Base-by-base conservation (phyloP, 2,113 vertebrate genomes). In the Porphyrio hochstetteri region DNA sequence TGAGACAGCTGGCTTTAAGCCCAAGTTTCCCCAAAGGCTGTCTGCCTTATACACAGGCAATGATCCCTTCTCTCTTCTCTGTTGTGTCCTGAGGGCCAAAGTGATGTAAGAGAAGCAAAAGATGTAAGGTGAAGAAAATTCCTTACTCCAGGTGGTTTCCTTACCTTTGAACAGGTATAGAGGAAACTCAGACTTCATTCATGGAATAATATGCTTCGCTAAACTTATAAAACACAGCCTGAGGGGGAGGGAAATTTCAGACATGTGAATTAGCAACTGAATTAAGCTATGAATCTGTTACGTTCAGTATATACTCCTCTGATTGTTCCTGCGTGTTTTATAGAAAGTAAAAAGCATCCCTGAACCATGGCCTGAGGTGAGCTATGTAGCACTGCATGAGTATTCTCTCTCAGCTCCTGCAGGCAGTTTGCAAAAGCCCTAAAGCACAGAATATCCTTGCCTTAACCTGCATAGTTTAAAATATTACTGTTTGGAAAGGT, bases 341-440 rank as follows among this genome's bases (percentile, higher is more conserved):
- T 44, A 74, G 87, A 29, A 12, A 29, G 29, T 10, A 7, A 10
- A 20, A 29, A 8, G 19, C 2, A 1, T 20, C 56, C 52, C 29
- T 64, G 70, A 42, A 7, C 42, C 35, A 0, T 33, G 6, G 8
- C 36, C 65, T 27, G 79, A 28, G 67, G 46, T 29, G 57, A 79
- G n/a, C n/a, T 36, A 1, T 9, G 0, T 11, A 33, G 68, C 9
- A 4, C 11, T 65, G 1, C 20, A 3, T 25, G 25, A 4, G 3
- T 16, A 2, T 19, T 64, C 13, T 60, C 42, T 16, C 3, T 1
- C 16, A n/a, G 56, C 42, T 94, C 46, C 61, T 33, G 21, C 74
- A 60, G 69, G 69, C 69, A 13, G 5, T 60, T 71, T 72, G 38
- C 35, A 77, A 16, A 86, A 91, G 77, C 81, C 81, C 65, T 42